Conservation (phyloP, 2,113 vertebrate genomes). For the Climacteris rufus region DNA sequence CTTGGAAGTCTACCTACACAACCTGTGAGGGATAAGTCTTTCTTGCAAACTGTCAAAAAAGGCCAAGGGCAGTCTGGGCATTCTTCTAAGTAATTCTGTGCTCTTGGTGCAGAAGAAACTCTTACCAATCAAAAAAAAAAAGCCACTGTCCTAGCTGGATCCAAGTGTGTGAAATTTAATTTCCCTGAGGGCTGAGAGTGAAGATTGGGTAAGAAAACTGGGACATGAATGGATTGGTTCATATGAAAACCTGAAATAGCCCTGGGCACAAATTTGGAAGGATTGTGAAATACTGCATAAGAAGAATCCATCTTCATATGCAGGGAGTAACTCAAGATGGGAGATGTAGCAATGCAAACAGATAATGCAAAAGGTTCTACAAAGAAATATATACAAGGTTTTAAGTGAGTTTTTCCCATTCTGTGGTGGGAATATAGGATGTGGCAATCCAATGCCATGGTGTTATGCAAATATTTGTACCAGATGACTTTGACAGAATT, state of each 20-base stretch:
- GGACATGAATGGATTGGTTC: slow-evolving; percentile 57
- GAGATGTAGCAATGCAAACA: background rate
- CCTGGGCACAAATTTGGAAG: slow-evolving; percentile 41
- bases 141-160: slow-evolving; percentile 22
- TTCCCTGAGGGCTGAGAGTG: slow-evolving; percentile 45
- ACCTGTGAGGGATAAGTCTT: background rate
- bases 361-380: background rate
- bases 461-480: background rate
- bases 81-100: background rate
- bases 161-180: slow-evolving; percentile 60
- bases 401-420: background rate
- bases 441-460: background rate
- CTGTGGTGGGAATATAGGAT: background rate
- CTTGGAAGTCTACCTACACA: background rate
- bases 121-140: background rate
- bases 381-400: background rate
- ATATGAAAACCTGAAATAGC: slow-evolving; percentile 55
- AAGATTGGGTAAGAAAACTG: slow-evolving; percentile 63
- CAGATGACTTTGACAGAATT: background rate
- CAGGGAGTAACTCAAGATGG: slow-evolving; percentile 8
- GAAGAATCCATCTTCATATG: slow-evolving; percentile 31
- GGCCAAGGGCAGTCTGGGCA: background rate
- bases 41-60: background rate
- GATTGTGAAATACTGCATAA: slow-evolving; percentile 32
- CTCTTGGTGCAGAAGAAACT: background rate